Conservation (phyloP, 2,113 vertebrate genomes). For the Collichthys lucidus region DNA sequence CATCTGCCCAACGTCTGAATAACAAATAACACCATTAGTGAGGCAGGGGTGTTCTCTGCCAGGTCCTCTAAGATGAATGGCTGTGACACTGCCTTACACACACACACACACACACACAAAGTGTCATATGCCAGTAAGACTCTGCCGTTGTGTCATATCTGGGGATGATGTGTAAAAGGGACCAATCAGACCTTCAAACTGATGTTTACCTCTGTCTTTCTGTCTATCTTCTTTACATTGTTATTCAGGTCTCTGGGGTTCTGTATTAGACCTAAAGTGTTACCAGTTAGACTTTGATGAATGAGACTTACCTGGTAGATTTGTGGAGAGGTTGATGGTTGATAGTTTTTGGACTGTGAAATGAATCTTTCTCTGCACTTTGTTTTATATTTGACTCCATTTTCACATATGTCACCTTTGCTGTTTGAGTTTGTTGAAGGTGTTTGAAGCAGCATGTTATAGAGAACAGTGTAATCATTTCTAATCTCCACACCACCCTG, state of each 20-base stretch:
- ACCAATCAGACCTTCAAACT: conserved; percentile 52
- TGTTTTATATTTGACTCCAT: not conserved
- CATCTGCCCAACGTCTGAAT: conserved; percentile 68
- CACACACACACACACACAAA: conserved; percentile 9
- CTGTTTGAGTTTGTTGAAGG: not conserved
- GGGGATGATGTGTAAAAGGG: conserved; percentile 53
- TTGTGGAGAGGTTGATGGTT: not conserved
- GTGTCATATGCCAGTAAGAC: not conserved
- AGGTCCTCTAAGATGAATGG: conserved; percentile 71
- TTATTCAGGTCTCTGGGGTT: not conserved
- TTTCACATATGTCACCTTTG: not conserved
- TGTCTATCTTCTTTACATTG: not conserved
- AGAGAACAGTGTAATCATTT: not conserved
- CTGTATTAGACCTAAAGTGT: not conserved
- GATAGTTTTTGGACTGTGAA: not conserved
- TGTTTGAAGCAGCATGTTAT: not conserved
- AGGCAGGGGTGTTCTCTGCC: conserved; percentile 63
- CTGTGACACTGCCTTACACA: conserved; percentile 23
- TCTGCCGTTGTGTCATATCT: conserved; percentile 41
- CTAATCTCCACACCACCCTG: no score
- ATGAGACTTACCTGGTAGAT: not conserved
- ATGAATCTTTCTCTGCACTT: not conserved
- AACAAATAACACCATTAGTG: conserved; percentile 78
- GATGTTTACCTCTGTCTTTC: conserved; percentile 24
- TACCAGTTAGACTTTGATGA: not conserved